A percentile compares a stretch with the other conserved stretches of the same genome.
Conservation (phyloP, 2,113 vertebrate species). For the Dinomys branickii region DNA sequence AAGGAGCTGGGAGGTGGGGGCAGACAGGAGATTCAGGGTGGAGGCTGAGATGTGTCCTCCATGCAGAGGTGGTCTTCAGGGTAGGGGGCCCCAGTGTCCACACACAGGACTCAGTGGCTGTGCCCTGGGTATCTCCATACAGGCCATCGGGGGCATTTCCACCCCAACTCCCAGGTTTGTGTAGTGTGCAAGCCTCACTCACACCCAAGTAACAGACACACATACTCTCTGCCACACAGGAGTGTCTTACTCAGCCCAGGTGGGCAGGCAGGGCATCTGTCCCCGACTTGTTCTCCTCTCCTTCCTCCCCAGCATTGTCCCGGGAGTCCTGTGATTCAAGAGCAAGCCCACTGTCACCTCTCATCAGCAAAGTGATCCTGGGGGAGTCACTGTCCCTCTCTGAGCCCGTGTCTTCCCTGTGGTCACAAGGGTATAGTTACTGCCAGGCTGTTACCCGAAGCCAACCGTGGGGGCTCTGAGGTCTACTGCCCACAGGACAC, state of each 20-base stretch:
- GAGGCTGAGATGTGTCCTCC: conserved; percentile 60
- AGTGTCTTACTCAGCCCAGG: not conserved
- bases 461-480: rapidly evolving
- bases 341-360: not conserved
- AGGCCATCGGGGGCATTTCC: rapidly evolving
- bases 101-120: not conserved
- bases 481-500: rapidly evolving
- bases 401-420: not conserved
- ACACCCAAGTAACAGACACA: not conserved
- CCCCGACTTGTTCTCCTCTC: not conserved
- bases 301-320: not conserved
- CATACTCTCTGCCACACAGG: not conserved
- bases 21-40: conserved; percentile 74
- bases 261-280: not conserved
- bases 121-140: not conserved
- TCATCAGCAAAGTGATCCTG: not conserved
- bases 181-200: not conserved
- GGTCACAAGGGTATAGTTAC: not conserved
- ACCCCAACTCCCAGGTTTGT: not conserved
- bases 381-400: not conserved
- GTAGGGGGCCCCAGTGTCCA: rapidly evolving
- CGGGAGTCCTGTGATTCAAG: not conserved
- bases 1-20: conserved; percentile 80
- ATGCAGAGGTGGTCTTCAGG: conserved; percentile 22
- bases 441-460: not conserved